Conservation (phyloP, 1,140 invertebrate species). For the Eulimnadia texana region DNA sequence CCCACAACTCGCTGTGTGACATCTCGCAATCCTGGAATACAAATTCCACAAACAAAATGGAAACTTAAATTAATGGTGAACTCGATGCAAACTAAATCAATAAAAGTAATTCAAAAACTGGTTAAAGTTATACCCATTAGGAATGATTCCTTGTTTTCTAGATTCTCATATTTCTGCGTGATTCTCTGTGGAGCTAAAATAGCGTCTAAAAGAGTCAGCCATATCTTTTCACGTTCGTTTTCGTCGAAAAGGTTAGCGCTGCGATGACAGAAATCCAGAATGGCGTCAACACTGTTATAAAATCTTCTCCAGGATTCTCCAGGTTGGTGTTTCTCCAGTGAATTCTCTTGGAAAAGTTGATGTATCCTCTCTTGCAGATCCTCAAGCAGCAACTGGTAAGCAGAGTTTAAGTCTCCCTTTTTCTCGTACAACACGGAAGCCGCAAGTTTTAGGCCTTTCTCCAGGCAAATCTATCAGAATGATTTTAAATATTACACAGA, state of each 20-base stretch:
- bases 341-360: conserved; percentile 11
- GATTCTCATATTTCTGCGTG: not conserved
- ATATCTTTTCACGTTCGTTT: conserved; percentile 31
- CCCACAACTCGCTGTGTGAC: conserved; percentile 38
- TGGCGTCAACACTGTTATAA: conserved; percentile 19
- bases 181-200: conserved; percentile 32
- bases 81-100: no score
- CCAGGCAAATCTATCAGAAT: conserved; percentile 27
- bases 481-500: no score
- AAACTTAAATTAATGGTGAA: no score
- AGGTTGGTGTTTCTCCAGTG: not conserved
- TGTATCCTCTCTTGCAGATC: conserved; percentile 20
- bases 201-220: conserved; percentile 38
- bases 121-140: not conserved
- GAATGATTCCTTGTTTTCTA: not conserved
- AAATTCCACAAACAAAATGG: conserved; percentile 1
- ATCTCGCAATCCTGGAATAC: conserved; percentile 25
- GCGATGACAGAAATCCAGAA: conserved; percentile 35
- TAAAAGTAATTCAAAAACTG: no score
- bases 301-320: conserved; percentile 23
- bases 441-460: conserved; percentile 33
- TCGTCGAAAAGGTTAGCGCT: conserved; percentile 35
- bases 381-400: conserved; percentile 30
- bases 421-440: conserved; percentile 39
- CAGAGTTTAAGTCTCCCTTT: conserved; percentile 35